Base-by-base conservation (phyloP, 2,797 vertebrate species). In the Coregonus sp. region DNA sequence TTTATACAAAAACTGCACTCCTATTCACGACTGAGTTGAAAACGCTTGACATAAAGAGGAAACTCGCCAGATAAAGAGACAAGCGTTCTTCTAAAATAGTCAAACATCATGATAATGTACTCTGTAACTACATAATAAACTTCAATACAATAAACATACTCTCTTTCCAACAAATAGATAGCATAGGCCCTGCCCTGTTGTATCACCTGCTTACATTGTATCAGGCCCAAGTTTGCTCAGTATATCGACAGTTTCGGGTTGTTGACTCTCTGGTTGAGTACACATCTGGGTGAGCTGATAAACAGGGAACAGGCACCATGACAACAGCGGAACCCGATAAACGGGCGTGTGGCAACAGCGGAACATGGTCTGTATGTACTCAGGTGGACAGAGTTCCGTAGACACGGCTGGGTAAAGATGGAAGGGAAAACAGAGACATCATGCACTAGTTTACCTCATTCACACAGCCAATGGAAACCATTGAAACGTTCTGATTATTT, bases 171-270 rank as follows among this genome's bases (percentile, higher is more conserved):
- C 68, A 47, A 29, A 50, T 51, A 66, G 20, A 16, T 71, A 51
- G 56, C 18, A 29, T 25, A 20, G 59, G 20, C 2, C 59, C 59
- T 15, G 29, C 51, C 61, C 52, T 31, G 40, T 16, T 7, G 63
- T 51, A 51, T 71, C 80, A 78, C 77, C 78, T 69, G n/a, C 75
- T 74, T 72, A 81, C 82, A 85, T 87, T 86, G 70, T 78, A 67
- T 88, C 83, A 86, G 87, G 82, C 86, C 72, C 29, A 70, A 29
- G 74, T 91, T 89, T 86, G 87, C 85, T 89, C 78, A 87, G 84
- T 80, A 73, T 85, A 82, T 88, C 82, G 80, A 87, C 78, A 25
- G 35, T 73, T 78, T 80, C 78, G 71, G 75, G 61, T 71, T 84
- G 86, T 88, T 87, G 85, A 84, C 77, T 33, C 83, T 84, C 78